Evolutionary conservation across 2,113 vertebrate genomes (phyloP).

Genomic region (Rousettus leschenaultii): DNA sequence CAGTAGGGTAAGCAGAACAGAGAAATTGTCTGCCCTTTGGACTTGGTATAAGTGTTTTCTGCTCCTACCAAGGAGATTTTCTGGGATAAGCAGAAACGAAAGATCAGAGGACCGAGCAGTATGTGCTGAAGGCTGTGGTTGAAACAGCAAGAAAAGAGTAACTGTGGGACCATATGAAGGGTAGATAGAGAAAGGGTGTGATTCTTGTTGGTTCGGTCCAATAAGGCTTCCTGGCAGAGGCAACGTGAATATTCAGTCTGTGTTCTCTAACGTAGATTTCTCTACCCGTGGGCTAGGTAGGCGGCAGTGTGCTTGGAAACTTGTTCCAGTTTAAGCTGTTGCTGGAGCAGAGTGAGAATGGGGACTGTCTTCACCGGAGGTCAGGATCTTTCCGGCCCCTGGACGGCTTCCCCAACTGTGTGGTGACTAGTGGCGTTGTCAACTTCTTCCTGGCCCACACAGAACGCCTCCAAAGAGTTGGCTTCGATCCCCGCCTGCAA

Average conservation of each 20-base stretch:
- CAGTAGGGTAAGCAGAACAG: background rate
- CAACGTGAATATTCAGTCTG: background rate
- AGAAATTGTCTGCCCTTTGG: background rate
- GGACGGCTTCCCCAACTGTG: conserved; percentile 78
- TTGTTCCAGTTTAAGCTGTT: conserved; percentile 78
- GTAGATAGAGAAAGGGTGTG: background rate
- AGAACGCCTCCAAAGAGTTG: conserved; percentile 75
- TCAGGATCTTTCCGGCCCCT: conserved; percentile 60
- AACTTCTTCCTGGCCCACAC: conserved; percentile 88
- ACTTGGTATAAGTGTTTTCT: background rate
- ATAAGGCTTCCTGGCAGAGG: background rate
- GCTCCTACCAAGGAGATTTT: background rate
- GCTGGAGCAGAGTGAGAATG: conserved; percentile 73
- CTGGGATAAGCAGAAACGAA: background rate
- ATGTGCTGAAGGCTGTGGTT: background rate
- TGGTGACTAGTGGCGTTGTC: conserved; percentile 72
- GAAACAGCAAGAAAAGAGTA: background rate
- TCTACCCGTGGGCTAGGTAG: conserved; percentile 68
- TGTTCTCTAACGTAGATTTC: background rate
- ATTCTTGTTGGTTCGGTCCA: background rate
- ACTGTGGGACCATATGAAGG: background rate
- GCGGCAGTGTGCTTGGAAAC: conserved; percentile 78
- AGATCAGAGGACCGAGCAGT: background rate
- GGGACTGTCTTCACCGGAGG: conserved; percentile 77
- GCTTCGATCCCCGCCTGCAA: conserved; percentile 83